Percentiles rank a stretch among this genome's conserved stretches.
Conservation (phyloP, 2,888 invertebrate genomes). For the Microctonus aethiopoides region DNA sequence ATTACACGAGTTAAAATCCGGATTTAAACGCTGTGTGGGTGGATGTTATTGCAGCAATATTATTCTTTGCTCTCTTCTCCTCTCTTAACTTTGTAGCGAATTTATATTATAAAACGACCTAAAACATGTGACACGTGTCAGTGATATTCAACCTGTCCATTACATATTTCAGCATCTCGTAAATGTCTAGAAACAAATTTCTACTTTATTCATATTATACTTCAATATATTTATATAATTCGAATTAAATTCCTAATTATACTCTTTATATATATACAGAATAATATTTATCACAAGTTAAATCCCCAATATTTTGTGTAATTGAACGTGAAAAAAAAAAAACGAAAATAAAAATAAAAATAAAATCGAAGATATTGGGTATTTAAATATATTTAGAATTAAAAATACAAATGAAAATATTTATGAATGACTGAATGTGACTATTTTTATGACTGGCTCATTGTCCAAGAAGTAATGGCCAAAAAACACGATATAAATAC, state of each 20-base stretch:
- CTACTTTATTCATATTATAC: not conserved
- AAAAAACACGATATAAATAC: not conserved
- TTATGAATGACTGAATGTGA: not conserved
- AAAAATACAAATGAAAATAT: not conserved
- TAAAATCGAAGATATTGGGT: not conserved
- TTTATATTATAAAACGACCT: not conserved
- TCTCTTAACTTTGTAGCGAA: not conserved
- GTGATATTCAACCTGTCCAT: not conserved
- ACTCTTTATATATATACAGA: no score
- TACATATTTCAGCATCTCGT: not conserved
- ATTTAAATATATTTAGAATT: not conserved
- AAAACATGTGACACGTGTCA: not conserved
- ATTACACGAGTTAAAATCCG: not conserved
- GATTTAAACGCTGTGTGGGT: not conserved
- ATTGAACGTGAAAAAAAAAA: no score
- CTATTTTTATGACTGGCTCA: not conserved
- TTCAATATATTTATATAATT: not conserved
- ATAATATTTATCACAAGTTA: no score
- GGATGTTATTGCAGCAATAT: not conserved
- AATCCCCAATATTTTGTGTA: no score
- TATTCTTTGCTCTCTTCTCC: not conserved
- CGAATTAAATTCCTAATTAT: no score
- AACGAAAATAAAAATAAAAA: not conserved
- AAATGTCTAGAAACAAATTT: not conserved
- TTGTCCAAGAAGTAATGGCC: not conserved